Evolutionary conservation across 1,140 invertebrate species (phyloP).

Genomic region (Tribolium castaneum): DNA sequence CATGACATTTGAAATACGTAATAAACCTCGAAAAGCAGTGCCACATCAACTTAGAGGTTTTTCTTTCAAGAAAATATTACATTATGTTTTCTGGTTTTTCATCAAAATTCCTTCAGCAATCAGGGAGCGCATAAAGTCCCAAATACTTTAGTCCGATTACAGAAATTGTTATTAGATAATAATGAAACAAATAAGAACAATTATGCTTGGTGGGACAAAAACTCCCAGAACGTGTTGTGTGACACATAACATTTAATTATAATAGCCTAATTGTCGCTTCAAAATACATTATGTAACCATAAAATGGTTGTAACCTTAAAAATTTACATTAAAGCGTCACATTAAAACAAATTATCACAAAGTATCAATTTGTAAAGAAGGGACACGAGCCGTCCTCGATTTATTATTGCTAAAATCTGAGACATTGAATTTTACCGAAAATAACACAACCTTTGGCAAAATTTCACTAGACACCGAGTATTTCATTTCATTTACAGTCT

Average conservation of each 20-base stretch:
- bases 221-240: background rate
- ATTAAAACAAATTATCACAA: background rate
- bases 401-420: slow-evolving; percentile 6
- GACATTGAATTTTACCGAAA: slow-evolving; percentile 18
- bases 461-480: background rate
- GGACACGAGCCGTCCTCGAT: background rate
- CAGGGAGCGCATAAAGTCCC: background rate
- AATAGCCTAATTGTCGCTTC: background rate
- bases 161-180: background rate
- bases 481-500: background rate
- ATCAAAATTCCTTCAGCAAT: background rate
- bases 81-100: background rate
- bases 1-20: background rate
- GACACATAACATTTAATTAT: background rate
- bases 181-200: background rate
- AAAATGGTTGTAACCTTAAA: background rate
- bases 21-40: background rate
- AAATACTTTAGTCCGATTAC: background rate
- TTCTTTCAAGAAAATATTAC: background rate
- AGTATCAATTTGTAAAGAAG: slow-evolving; percentile 14
- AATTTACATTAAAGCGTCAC: background rate
- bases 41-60: background rate
- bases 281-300: slow-evolving; percentile 1
- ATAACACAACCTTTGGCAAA: slow-evolving; percentile 27
- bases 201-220: background rate